Evolutionary conservation across 2,113 vertebrate genomes (phyloP).

Genomic region (Donacobius atricapilla): DNA sequence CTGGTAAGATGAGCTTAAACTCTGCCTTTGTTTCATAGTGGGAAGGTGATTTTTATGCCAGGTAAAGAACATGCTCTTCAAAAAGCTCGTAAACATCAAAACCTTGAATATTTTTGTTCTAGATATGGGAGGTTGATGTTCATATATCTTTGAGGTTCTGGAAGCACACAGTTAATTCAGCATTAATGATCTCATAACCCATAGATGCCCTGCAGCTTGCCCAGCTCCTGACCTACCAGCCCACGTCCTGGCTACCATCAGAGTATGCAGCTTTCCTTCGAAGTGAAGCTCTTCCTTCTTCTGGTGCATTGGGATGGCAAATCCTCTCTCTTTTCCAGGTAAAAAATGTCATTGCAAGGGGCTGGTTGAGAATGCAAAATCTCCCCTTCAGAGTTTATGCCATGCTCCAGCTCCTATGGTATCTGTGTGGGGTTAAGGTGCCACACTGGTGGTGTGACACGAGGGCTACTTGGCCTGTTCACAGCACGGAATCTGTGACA

Average conservation of each 20-base stretch:
- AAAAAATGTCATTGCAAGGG: neutral
- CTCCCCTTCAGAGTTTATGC: neutral
- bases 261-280: neutral
- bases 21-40: neutral
- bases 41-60: neutral
- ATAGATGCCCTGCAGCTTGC: neutral
- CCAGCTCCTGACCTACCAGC: neutral
- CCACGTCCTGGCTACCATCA: neutral
- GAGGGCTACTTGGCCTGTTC: neutral
- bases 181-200: neutral
- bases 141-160: neutral
- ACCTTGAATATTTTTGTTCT: neutral
- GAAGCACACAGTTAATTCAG: neutral
- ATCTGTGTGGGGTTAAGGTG: neutral
- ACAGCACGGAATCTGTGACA: neutral
- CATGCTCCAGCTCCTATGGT: neutral
- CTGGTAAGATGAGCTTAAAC: neutral
- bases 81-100: neutral
- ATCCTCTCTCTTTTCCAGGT: neutral
- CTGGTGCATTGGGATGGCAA: neutral
- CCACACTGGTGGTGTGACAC: neutral
- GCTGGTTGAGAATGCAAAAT: neutral
- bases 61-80: neutral
- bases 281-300: neutral
- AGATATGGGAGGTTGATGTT: neutral